Evolutionary conservation across 2,797 vertebrate genomes (phyloP).

Genomic region (Darevskia nairensis): DNA sequence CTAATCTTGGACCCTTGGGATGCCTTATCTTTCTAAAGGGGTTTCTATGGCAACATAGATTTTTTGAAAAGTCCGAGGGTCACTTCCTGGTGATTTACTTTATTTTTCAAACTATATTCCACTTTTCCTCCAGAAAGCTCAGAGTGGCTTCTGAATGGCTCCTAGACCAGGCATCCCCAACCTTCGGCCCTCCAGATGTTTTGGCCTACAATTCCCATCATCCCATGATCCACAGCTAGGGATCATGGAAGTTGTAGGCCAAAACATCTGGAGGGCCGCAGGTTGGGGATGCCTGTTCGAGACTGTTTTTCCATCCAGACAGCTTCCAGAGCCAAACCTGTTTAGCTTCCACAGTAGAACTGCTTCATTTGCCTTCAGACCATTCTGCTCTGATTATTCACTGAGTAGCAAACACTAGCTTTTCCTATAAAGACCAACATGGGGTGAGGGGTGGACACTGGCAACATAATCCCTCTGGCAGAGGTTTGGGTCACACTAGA

Average conservation of each 20-base stretch:
- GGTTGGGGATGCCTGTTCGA: too few relatives aligned
- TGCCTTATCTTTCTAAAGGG: not conserved
- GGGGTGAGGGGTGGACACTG: not conserved
- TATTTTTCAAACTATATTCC: not conserved
- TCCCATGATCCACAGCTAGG: too few relatives aligned
- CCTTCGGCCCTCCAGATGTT: too few relatives aligned
- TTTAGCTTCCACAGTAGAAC: not conserved
- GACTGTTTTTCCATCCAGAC: not conserved
- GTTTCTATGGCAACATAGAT: constrained; percentile 22
- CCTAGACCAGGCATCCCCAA: too few relatives aligned
- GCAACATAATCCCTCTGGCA: not conserved
- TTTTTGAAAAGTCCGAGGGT: not conserved
- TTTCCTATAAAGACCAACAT: not conserved
- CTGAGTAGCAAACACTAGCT: not conserved
- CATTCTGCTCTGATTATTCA: not conserved
- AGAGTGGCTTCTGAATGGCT: not conserved
- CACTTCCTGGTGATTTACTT: not conserved
- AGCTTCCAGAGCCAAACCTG: not conserved
- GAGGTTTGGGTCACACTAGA: not conserved
- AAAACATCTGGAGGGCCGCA: too few relatives aligned
- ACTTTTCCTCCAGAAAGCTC: constrained; percentile 6
- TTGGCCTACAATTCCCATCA: too few relatives aligned
- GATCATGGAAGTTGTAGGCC: too few relatives aligned
- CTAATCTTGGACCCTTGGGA: constrained; percentile 16
- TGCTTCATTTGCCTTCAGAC: not conserved